Conservation (phyloP, 2,888 invertebrate species). For the Diachrysia chrysitis region DNA sequence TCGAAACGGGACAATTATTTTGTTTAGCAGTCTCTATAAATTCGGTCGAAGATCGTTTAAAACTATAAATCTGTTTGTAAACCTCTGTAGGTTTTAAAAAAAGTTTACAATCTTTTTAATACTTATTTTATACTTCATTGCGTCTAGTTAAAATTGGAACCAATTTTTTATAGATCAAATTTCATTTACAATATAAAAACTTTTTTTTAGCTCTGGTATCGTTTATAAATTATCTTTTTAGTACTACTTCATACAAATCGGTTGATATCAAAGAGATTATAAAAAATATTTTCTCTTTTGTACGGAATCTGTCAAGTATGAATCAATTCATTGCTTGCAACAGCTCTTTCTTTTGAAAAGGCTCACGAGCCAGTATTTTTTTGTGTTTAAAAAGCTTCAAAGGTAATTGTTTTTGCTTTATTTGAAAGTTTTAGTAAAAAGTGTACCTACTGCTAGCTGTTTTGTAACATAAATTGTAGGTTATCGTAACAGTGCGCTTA, state of each 20-base stretch:
- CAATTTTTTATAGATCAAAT: not conserved
- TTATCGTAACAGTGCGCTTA: not conserved
- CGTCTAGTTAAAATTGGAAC: not conserved
- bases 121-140: slow-evolving; percentile 30
- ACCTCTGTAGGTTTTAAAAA: not conserved
- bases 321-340: slow-evolving; percentile 21
- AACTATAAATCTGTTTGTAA: not conserved
- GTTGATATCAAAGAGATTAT: slow-evolving; percentile 34
- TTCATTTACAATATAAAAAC: not conserved
- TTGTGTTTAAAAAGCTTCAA: not conserved
- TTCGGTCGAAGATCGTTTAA: not conserved
- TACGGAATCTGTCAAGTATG: slow-evolving; percentile 47
- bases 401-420: not conserved
- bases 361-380: slow-evolving; percentile 5
- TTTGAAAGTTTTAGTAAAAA: not conserved
- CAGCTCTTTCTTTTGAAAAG: slow-evolving; percentile 42
- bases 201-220: not conserved
- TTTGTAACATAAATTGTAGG: slow-evolving; percentile 1
- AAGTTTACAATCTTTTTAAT: not conserved
- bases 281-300: slow-evolving; percentile 50
- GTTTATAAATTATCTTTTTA: slow-evolving; percentile 6
- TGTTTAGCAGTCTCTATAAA: not conserved
- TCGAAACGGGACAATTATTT: not conserved
- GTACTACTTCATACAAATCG: slow-evolving; percentile 21
- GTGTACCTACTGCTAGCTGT: not conserved